Base-by-base conservation (phyloP, 2,113 vertebrate species). In the Haliaeetus leucogaster region DNA sequence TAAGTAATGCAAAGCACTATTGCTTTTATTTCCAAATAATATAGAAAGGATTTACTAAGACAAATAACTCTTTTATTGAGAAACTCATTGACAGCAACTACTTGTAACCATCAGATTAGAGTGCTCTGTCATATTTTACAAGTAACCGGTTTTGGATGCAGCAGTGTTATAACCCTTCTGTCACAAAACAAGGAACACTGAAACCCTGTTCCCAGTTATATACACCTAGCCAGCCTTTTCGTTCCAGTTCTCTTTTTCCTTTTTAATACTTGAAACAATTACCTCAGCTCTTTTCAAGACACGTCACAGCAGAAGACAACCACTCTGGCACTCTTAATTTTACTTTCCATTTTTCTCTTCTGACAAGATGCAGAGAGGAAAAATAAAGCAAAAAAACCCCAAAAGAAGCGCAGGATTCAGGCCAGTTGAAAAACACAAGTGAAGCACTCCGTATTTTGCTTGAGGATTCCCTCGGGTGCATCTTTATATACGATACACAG, bases 391-490 rank as follows among this genome's bases (percentile, higher is more conserved):
- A 7, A 11, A 47, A 13, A 68, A 68, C 0, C 4, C 20, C 26
- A 20, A 70, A 70, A 73, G 7, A 68, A 73, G 32, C 0, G 0
- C 11, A 72, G 8, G 16, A 83, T 50, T 59, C 16, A 38, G 26
- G 16, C 10, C 63, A 78, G 23, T 1, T 61, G 26, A 84, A 93
- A 89, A 93, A 29, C 1, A 0, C 5, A 40, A 70, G 20, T 15
- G 30, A 92, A 73, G 7, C 17, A 18, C 8, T 59, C 45, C 11
- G 16, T 78, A 6, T 19, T 84, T 78, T 2, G 42, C 52, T 27
- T 34, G 20, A 74, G 18, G 14, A 62, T 59, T 88, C 79, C 21
- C 52, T 87, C n/a, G 42, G 8, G 1, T 42, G 16, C 13, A n/a
- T 38, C 45, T 68, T 72, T 29, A 13, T 29, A 30, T 5, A 30